Conservation (phyloP, 1,140 invertebrate species). For the Bilobella aurantiaca region DNA sequence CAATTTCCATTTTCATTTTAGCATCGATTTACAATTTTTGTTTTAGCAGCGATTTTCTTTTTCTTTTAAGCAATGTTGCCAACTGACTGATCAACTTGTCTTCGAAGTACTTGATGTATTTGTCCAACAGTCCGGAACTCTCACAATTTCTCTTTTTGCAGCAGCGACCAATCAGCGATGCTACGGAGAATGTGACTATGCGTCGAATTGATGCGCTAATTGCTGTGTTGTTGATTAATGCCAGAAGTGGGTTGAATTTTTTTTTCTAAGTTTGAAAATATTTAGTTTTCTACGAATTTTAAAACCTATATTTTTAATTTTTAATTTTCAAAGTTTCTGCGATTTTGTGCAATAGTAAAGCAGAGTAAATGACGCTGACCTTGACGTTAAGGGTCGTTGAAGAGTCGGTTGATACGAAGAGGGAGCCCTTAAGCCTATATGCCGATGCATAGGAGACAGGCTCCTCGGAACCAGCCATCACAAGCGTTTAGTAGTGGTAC, state of each 20-base stretch:
- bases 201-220: constrained; percentile 5
- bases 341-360: too few relatives aligned
- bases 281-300: too few relatives aligned
- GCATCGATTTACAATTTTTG: too few relatives aligned
- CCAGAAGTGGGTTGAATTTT: constrained; percentile 25
- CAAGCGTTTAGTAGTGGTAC: constrained; percentile 27
- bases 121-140: constrained; percentile 23
- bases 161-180: constrained; percentile 22
- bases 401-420: constrained; percentile 19
- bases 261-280: too few relatives aligned
- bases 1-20: too few relatives aligned
- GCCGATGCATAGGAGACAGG: constrained; percentile 22
- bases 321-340: too few relatives aligned
- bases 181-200: constrained; percentile 26
- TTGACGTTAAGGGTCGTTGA: constrained; percentile 19
- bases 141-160: constrained; percentile 24
- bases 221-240: constrained; percentile 8
- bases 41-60: too few relatives aligned
- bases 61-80: too few relatives aligned
- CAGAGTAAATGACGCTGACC: too few relatives aligned
- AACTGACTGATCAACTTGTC: too few relatives aligned
- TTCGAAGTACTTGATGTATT: constrained; percentile 32
- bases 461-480: constrained; percentile 28
- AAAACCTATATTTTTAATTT: too few relatives aligned
- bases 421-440: constrained; percentile 27